Evolutionary conservation across 2,888 invertebrate genomes (phyloP).

Genomic region (Cremastinae sp.): DNA sequence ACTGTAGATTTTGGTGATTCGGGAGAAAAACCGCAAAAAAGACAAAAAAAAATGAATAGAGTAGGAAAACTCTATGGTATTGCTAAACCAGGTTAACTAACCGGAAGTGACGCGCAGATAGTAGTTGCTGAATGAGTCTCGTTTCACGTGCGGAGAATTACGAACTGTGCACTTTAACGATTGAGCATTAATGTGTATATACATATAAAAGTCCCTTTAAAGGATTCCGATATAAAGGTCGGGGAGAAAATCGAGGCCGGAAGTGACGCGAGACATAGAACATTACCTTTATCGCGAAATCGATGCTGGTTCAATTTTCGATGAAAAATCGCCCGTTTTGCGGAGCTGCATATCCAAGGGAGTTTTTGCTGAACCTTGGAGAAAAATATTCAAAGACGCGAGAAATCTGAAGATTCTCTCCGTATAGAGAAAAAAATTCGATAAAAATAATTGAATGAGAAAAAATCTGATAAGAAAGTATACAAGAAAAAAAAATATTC

Average conservation of each 20-base stretch:
- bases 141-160: conserved; percentile 62
- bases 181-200: conserved; percentile 62
- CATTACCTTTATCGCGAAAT: conserved; percentile 20
- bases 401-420: no score
- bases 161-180: conserved; percentile 31
- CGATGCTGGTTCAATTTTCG: conserved; percentile 14
- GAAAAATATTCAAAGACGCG: no score
- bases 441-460: no score
- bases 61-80: conserved; percentile 49
- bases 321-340: conserved; percentile 14
- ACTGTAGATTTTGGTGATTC: conserved; percentile 51
- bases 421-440: no score
- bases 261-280: conserved; percentile 30
- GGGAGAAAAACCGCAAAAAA: conserved; percentile 54
- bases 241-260: conserved; percentile 19
- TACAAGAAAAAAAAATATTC: no score
- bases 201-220: conserved; percentile 33
- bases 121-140: conserved; percentile 68
- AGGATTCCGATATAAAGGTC: conserved; percentile 23
- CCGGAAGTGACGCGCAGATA: conserved; percentile 74
- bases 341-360: no score
- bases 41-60: conserved; percentile 33
- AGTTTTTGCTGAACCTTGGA: no score
- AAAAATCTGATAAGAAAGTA: no score
- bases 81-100: conserved; percentile 75